Conservation (phyloP, 2,113 vertebrate genomes). For the Melanerpes formicivorus region DNA sequence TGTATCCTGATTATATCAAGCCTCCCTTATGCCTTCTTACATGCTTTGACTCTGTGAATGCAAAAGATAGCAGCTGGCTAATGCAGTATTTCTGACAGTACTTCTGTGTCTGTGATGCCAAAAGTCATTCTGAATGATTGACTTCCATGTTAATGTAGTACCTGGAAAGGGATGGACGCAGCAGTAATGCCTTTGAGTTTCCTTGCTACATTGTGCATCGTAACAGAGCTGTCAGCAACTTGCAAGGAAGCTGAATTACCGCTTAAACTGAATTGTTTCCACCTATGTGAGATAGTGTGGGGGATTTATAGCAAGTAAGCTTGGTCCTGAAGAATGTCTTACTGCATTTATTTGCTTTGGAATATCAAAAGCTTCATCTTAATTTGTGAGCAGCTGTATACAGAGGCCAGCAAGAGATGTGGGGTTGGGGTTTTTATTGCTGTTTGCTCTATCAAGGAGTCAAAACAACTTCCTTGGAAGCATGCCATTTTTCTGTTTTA, state of each 20-base stretch:
- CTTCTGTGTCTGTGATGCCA: background rate
- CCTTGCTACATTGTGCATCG: background rate
- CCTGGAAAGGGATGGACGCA: background rate
- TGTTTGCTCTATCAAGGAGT: accelerated
- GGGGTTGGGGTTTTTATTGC: background rate
- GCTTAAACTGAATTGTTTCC: background rate
- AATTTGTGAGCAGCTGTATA: background rate
- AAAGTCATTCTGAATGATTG: background rate
- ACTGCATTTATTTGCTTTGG: background rate
- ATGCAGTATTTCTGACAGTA: background rate
- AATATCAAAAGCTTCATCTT: background rate
- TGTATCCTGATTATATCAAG: background rate
- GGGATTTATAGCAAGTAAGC: background rate
- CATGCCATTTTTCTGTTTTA: background rate
- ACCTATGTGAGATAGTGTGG: background rate
- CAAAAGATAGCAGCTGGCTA: background rate
- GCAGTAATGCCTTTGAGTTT: background rate
- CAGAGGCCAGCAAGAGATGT: background rate
- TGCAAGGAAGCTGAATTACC: background rate
- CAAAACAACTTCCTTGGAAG: background rate
- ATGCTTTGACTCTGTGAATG: accelerated
- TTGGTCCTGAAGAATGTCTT: background rate
- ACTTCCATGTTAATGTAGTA: background rate
- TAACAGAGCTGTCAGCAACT: background rate
- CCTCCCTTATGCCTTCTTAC: background rate